Base-by-base conservation (phyloP, 2,113 vertebrate species). In the Phaetusa simplex region DNA sequence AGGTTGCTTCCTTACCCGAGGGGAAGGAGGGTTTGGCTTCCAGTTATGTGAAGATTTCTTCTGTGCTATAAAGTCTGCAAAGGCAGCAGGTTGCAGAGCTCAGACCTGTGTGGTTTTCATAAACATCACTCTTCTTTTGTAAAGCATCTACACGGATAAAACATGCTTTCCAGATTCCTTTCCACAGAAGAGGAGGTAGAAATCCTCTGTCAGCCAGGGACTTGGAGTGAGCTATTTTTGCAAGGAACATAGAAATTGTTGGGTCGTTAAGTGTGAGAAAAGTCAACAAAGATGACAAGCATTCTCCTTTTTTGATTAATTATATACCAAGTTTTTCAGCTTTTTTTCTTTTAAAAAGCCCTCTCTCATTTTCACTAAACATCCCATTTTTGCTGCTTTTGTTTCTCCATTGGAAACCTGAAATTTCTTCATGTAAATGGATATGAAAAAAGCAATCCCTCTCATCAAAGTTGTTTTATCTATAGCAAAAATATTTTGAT, bases 401-500 rank as follows among this genome's bases (percentile, higher is more conserved):
- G 6, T 65, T 72, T 65, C 45, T 59, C 80, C 2, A 1, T 5
- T 69, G 30, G 16, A 86, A 82, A 36, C 21, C 1, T 38, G 42
- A 58, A 56, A 59, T 82, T 45, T 43, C 30, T 79, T 88, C 23
- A 7, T 13, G 20, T 30, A 34, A 65, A 49, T 17, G 36, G 59
- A 30, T 32, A 12, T 8, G 38, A 34, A 24, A 67, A 52, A 90
- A 86, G 2, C 24, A 15, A 7, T 42, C 43, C 12, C 12, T 43
- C 56, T 71, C 45, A 74, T 29, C 0, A 1, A 29, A 71, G 47
- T 9, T 88, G 29, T n/a, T 92, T 61, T 65, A 55, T 88, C 82
- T 49, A 34, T 11, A 82, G 53, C 34, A 65, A 95, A 93, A 92
- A 65, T 52, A 72, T 87, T 94, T 69, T 42, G 34, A 19, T 64